A percentile compares a stretch with the other conserved stretches of the same genome.
Conservation (phyloP, 2,888 invertebrate species). For the Ophioninae sp. region DNA sequence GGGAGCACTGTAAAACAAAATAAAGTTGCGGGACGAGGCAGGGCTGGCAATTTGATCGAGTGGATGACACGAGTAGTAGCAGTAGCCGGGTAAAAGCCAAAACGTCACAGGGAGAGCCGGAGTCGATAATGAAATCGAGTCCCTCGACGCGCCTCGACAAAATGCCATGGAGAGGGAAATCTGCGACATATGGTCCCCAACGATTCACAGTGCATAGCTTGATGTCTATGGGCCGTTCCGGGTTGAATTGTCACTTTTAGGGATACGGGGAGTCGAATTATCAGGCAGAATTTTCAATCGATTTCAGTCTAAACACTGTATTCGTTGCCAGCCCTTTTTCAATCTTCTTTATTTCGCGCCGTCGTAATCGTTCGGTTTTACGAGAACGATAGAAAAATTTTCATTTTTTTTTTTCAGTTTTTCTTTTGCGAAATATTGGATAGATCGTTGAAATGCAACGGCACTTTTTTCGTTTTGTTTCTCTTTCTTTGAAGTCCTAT, state of each 20-base stretch:
- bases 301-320: not conserved
- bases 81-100: constrained; percentile 45
- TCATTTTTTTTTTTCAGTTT: too few relatives aligned
- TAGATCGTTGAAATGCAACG: too few relatives aligned
- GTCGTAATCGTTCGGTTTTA: too few relatives aligned
- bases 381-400: too few relatives aligned
- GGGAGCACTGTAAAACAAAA: constrained; percentile 43
- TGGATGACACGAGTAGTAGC: constrained; percentile 60
- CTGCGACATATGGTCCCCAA: constrained; percentile 59
- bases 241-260: not conserved
- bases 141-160: constrained; percentile 55
- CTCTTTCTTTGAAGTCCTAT: too few relatives aligned
- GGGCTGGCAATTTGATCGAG: constrained; percentile 61
- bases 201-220: constrained; percentile 30
- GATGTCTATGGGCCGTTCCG: not conserved
- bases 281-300: not conserved
- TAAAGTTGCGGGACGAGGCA: constrained; percentile 50
- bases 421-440: too few relatives aligned
- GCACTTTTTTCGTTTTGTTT: too few relatives aligned
- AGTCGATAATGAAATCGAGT: constrained; percentile 68
- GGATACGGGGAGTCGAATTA: not conserved
- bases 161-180: constrained; percentile 48
- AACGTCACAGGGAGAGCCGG: constrained; percentile 44
- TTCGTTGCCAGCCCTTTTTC: too few relatives aligned
- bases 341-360: too few relatives aligned